Conservation (phyloP, 2,797 vertebrate genomes). For the Alfaro cultratus region DNA sequence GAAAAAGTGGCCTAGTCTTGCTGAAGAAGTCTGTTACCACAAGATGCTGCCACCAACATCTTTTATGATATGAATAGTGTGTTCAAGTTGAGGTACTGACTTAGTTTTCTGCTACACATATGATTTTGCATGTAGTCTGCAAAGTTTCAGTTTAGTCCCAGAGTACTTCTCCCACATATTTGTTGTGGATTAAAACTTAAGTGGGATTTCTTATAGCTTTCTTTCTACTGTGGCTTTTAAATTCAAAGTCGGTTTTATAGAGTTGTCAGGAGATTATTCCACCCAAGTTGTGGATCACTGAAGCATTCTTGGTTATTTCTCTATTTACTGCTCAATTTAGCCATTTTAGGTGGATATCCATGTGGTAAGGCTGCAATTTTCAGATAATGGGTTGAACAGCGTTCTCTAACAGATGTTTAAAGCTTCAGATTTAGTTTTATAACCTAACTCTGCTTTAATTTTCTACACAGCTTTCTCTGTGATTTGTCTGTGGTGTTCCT, state of each 20-base stretch:
- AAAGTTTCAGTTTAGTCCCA: background rate
- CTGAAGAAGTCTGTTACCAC: background rate
- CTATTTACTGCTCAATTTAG: background rate
- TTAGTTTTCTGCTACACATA: background rate
- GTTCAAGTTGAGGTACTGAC: background rate
- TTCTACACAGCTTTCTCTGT: background rate
- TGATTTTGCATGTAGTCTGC: background rate
- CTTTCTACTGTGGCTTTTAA: background rate
- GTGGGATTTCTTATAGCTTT: background rate
- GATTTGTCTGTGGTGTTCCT: background rate
- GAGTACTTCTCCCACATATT: background rate
- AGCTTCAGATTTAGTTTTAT: background rate
- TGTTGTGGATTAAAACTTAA: background rate
- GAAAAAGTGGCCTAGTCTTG: background rate
- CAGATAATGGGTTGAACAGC: background rate
- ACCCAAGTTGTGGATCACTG: background rate
- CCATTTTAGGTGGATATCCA: background rate
- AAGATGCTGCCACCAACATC: background rate
- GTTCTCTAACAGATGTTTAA: background rate
- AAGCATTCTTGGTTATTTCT: background rate
- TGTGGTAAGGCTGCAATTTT: background rate
- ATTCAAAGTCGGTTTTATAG: background rate
- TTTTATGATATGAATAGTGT: background rate
- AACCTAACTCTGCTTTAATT: background rate
- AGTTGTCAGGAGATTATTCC: background rate